Conservation (phyloP, 2,113 vertebrate genomes). For the Gadus macrocephalus region DNA sequence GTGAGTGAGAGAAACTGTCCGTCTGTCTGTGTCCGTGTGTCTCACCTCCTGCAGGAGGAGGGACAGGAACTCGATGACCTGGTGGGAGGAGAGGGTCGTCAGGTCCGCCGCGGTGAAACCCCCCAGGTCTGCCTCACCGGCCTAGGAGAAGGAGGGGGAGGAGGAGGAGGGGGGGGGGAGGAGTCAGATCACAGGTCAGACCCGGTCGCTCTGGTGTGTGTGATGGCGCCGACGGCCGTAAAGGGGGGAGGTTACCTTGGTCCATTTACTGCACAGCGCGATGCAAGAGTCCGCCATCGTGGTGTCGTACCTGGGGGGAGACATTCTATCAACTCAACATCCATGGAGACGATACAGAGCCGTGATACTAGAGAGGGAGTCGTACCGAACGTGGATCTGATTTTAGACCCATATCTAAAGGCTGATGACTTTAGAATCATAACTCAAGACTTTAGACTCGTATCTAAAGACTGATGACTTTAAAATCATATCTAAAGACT, state of each 20-base stretch:
- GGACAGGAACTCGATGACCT: slow-evolving; percentile 88
- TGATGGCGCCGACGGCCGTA: neutral
- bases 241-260: neutral
- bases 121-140: slow-evolving; percentile 79
- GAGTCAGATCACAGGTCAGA: neutral
- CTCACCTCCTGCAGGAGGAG: slow-evolving; percentile 84
- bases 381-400: no score
- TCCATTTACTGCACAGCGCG: slow-evolving; percentile 77
- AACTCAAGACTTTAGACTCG: no score
- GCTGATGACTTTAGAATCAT: no score
- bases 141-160: slow-evolving; percentile 57
- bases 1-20: no score
- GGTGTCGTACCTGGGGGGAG: slow-evolving; percentile 82
- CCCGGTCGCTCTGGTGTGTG: neutral
- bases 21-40: neutral
- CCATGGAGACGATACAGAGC: neutral
- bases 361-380: neutral
- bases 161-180: neutral
- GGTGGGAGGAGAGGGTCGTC: slow-evolving; percentile 84
- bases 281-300: slow-evolving; percentile 84
- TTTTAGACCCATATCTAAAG: no score
- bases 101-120: slow-evolving; percentile 79
- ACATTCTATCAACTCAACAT: neutral
- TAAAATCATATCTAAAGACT: no score
- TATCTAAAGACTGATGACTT: no score